Percentiles rank a stretch among this genome's conserved stretches.
Conservation (phyloP, 2,888 invertebrate species). For the Eupeodes luniger region DNA sequence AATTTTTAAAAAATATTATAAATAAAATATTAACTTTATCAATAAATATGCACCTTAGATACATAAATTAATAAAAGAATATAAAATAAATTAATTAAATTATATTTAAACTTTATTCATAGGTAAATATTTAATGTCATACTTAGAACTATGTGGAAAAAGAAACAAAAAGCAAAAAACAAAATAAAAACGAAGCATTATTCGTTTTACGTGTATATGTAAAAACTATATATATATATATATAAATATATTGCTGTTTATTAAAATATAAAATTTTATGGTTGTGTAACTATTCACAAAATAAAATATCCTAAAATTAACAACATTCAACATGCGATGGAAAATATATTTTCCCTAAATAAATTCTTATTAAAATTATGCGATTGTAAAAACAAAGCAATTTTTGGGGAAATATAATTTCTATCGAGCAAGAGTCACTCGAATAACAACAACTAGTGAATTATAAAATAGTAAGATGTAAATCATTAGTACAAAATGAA, state of each 20-base stretch:
- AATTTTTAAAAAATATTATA: slow-evolving; percentile 9
- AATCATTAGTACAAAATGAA: slow-evolving; percentile 68
- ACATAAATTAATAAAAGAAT: slow-evolving; percentile 26
- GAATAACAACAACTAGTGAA: slow-evolving; percentile 52
- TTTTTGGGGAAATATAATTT: slow-evolving; percentile 39
- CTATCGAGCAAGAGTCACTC: slow-evolving; percentile 28
- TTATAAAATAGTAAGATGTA: slow-evolving; percentile 64
- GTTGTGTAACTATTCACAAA: slow-evolving; percentile 73
- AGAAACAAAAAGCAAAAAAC: background rate
- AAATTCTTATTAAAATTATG: background rate
- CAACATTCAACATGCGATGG: slow-evolving; percentile 34
- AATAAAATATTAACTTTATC: slow-evolving; percentile 54
- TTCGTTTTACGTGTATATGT: slow-evolving; percentile 50
- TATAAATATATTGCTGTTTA: slow-evolving; percentile 49
- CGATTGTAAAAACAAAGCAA: background rate
- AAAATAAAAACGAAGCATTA: slow-evolving; percentile 34
- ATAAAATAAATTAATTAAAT: slow-evolving; percentile 31
- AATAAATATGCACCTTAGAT: slow-evolving; percentile 71
- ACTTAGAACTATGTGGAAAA: slow-evolving; percentile 45
- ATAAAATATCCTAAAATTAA: slow-evolving; percentile 46
- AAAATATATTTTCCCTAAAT: slow-evolving; percentile 55
- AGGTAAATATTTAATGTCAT: slow-evolving; percentile 67
- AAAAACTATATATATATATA: slow-evolving; percentile 31
- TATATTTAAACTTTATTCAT: slow-evolving; percentile 70
- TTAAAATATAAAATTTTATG: slow-evolving; percentile 47